phyloP scores from a whole-genome alignment of 2,113 vertebrate genomes.

The Burhinus oedicnemus region DNA sequence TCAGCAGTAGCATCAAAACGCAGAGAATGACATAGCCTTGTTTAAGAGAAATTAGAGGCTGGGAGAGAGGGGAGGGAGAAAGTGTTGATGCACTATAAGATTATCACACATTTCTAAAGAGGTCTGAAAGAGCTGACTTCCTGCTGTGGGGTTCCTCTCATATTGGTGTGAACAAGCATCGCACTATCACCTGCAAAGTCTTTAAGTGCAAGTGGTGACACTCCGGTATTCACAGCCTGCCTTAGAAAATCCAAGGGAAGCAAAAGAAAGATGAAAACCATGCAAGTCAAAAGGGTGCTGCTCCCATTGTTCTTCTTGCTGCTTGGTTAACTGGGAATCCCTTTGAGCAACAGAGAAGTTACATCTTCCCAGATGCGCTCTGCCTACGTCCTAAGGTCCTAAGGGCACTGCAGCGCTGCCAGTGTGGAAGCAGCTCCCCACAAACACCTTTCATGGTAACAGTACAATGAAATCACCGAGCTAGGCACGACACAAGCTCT shows the following conservation, averaged over 20 bases:
- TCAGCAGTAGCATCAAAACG: neutral
- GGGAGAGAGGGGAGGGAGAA: conserved; percentile 48
- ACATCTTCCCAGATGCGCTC: neutral
- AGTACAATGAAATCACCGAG: neutral
- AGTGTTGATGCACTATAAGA: conserved; percentile 52
- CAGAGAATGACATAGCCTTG: conserved; percentile 18
- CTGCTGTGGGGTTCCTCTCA: conserved; percentile 59
- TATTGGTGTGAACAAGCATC: conserved; percentile 58
- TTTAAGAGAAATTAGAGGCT: conserved; percentile 58
- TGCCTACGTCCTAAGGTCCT: neutral
- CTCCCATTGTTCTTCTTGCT: conserved; percentile 40
- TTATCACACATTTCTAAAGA: conserved; percentile 66
- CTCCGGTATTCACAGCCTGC: conserved; percentile 60
- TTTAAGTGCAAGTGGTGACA: conserved; percentile 59
- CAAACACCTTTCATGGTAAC: neutral
- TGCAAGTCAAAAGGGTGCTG: conserved; percentile 53
- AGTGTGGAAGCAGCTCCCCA: neutral
- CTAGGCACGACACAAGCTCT: neutral
- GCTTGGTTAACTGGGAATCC: conserved; percentile 36
- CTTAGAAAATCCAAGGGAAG: conserved; percentile 54
- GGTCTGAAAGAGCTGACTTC: conserved; percentile 49
- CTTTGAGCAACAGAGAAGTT: conserved; percentile 24
- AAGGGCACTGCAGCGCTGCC: neutral
- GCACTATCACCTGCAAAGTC: conserved; percentile 44
- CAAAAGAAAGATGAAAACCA: conserved; percentile 53